Conservation (phyloP, 2,113 vertebrate genomes). For the Suricata suricatta region DNA sequence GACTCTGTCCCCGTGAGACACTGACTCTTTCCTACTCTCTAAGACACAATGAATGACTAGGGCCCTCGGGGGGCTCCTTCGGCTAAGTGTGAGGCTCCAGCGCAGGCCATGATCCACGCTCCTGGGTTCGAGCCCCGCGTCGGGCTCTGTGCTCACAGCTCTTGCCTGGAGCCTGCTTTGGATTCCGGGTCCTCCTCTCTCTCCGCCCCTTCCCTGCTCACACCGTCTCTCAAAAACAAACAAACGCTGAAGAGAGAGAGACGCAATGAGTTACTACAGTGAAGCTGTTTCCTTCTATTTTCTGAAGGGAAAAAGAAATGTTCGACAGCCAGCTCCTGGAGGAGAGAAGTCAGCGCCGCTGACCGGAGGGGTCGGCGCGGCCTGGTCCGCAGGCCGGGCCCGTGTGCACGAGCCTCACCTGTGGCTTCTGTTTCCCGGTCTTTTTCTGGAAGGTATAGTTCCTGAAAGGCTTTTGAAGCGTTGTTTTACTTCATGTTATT, state of each 20-base stretch:
- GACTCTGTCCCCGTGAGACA: background rate
- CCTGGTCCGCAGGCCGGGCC: fast-evolving
- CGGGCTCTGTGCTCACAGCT: too few relatives aligned
- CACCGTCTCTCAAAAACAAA: too few relatives aligned
- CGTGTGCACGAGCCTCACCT: fast-evolving
- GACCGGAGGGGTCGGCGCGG: background rate
- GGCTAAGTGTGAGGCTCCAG: too few relatives aligned
- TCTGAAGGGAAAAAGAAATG: conserved; percentile 83
- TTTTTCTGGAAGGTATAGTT: background rate
- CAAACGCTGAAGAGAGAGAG: too few relatives aligned
- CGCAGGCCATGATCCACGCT: too few relatives aligned
- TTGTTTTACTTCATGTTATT: background rate
- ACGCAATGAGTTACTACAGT: background rate
- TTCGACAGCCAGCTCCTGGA: conserved; percentile 85
- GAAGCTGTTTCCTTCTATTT: background rate
- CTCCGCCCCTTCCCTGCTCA: too few relatives aligned
- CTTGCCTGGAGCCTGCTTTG: too few relatives aligned
- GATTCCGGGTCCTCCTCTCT: too few relatives aligned
- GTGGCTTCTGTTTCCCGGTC: background rate
- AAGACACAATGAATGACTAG: background rate
- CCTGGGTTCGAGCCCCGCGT: too few relatives aligned
- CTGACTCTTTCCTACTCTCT: background rate
- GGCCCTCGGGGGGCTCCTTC: too few relatives aligned
- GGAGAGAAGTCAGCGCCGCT: conserved; percentile 33
- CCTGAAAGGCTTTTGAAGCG: background rate